Percentiles rank a stretch among this genome's conserved stretches.
Conservation (phyloP, 1,140 invertebrate genomes). For the Drosophila repletoides region DNA sequence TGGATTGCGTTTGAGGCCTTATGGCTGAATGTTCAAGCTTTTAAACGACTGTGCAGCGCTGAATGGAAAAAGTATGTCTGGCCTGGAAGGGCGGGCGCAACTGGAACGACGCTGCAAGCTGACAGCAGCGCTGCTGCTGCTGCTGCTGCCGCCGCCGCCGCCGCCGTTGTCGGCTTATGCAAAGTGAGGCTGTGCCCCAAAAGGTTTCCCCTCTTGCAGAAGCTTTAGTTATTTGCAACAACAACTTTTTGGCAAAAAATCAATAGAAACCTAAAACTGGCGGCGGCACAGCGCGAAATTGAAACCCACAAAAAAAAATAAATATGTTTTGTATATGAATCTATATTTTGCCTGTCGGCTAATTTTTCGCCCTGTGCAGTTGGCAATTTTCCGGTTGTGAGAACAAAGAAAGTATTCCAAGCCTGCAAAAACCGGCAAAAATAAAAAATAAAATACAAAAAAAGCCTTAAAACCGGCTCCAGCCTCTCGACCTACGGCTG, state of each 20-base stretch:
- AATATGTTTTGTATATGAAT: not conserved
- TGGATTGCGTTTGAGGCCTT: slow-evolving; percentile 74
- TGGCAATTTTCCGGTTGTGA: slow-evolving; percentile 51
- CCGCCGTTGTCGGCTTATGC: slow-evolving; percentile 12
- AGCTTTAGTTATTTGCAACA: slow-evolving; percentile 48
- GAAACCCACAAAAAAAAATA: not conserved
- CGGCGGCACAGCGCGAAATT: slow-evolving; percentile 6
- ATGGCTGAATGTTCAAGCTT: slow-evolving; percentile 76
- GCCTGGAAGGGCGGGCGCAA: no score
- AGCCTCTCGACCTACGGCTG: slow-evolving; percentile 32
- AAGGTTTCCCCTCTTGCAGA: not conserved
- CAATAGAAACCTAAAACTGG: slow-evolving; percentile 23
- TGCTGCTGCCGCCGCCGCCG: not conserved
- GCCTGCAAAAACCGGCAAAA: slow-evolving; percentile 18
- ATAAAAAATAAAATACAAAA: slow-evolving; percentile 4
- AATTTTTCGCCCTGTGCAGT: slow-evolving; percentile 26
- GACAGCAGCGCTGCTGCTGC: slow-evolving; percentile 7
- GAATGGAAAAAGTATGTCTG: slow-evolving; percentile 73
- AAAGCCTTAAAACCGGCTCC: slow-evolving; percentile 44
- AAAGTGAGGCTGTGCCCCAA: slow-evolving; percentile 38
- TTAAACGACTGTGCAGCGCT: slow-evolving; percentile 79
- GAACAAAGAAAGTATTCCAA: slow-evolving; percentile 76
- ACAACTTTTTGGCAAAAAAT: slow-evolving; percentile 33
- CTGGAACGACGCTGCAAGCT: slow-evolving; percentile 4
- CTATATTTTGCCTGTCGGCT: slow-evolving; percentile 8